Conservation (phyloP, 2,888 invertebrate genomes). For the Frankliniella fusca region DNA sequence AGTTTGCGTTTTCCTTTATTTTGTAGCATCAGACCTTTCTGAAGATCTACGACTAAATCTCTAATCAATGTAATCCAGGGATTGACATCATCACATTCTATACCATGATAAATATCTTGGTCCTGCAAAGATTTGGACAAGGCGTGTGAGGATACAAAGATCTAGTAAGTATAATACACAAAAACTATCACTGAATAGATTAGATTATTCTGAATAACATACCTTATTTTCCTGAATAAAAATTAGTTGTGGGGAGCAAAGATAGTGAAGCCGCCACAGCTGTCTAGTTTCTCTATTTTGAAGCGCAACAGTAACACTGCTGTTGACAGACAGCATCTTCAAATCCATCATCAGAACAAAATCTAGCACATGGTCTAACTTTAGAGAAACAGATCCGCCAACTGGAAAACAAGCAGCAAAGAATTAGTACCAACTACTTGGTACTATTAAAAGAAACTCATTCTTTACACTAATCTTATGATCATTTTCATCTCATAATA, state of each 20-base stretch:
- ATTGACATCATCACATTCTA: slow-evolving; percentile 55
- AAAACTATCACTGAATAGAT: background rate
- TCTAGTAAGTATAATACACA: background rate
- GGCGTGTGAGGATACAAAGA: background rate
- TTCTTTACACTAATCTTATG: too few relatives aligned
- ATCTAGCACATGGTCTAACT: slow-evolving; percentile 64
- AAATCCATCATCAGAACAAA: slow-evolving; percentile 70
- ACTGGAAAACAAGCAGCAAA: too few relatives aligned
- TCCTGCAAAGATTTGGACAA: slow-evolving; percentile 49
- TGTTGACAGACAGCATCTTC: slow-evolving; percentile 63
- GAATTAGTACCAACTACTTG: too few relatives aligned
- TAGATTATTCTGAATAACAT: background rate
- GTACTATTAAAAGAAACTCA: too few relatives aligned
- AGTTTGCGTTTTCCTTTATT: slow-evolving; percentile 66
- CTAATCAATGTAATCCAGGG: slow-evolving; percentile 64
- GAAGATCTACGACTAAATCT: slow-evolving; percentile 83
- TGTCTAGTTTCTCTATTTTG: slow-evolving; percentile 75
- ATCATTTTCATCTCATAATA: too few relatives aligned
- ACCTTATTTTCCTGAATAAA: slow-evolving; percentile 32
- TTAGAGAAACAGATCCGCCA: slow-evolving; percentile 59
- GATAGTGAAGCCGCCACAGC: slow-evolving; percentile 75
- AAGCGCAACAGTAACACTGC: slow-evolving; percentile 73
- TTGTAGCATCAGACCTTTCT: slow-evolving; percentile 74
- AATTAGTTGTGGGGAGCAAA: slow-evolving; percentile 43
- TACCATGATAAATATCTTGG: slow-evolving; percentile 80